Evolutionary conservation across 2,113 vertebrate genomes (phyloP).

Genomic region (Apteryx owenii): DNA sequence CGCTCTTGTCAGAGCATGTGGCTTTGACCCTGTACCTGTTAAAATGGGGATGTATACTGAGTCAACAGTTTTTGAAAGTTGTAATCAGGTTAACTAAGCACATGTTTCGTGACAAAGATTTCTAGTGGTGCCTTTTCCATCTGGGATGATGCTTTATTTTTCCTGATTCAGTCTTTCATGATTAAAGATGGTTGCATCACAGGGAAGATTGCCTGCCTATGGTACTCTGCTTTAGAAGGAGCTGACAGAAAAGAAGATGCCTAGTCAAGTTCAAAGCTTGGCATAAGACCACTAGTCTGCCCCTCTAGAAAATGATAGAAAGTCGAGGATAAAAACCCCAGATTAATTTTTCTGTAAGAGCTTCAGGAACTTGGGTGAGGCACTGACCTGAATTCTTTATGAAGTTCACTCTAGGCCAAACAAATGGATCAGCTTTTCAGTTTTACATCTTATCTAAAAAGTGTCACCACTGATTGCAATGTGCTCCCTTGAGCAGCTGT

Average conservation of each 20-base stretch:
- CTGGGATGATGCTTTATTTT: not conserved
- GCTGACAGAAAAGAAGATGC: not conserved
- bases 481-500: not conserved
- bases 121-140: not conserved
- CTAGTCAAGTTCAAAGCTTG: not conserved
- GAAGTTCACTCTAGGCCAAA: not conserved
- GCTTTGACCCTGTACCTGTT: conserved; percentile 33
- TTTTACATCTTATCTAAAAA: not conserved
- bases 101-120: not conserved
- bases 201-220: not conserved
- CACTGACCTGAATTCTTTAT: not conserved
- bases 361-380: not conserved
- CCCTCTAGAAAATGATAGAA: not conserved
- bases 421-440: not conserved
- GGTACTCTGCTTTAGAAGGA: not conserved
- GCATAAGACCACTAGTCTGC: not conserved
- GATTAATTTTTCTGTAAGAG: not conserved
- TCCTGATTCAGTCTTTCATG: not conserved
- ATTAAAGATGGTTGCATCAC: not conserved
- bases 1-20: conserved; percentile 24
- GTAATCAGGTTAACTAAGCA: not conserved
- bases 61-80: conserved; percentile 11
- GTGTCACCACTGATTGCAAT: not conserved
- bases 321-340: not conserved
- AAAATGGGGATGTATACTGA: not conserved